Conservation (phyloP, 92 coral and sea anemone genomes). For the Ricordea florida region DNA sequence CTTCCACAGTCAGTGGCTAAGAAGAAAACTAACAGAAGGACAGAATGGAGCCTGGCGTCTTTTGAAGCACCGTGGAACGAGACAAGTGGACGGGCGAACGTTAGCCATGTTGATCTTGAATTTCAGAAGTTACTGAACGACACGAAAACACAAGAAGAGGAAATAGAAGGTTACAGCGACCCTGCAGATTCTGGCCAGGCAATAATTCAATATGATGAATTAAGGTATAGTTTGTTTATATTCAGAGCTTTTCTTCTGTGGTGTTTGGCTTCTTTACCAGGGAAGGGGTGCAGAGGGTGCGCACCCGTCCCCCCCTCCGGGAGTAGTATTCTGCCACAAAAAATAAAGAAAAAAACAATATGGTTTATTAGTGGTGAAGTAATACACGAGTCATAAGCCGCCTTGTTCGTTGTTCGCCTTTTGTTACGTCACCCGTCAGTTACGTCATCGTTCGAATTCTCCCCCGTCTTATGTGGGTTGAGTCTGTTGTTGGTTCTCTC, state of each 20-base stretch:
- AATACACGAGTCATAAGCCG: too few relatives aligned
- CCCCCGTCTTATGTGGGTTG: too few relatives aligned
- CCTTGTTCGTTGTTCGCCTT: too few relatives aligned
- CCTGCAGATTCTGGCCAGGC: neutral
- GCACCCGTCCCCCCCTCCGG: too few relatives aligned
- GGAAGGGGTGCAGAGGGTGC: too few relatives aligned
- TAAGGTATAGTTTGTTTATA: slow-evolving; percentile 23
- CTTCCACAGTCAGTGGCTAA: neutral
- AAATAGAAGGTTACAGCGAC: neutral
- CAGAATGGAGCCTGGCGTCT: neutral
- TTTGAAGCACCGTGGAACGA: neutral
- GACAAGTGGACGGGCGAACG: neutral
- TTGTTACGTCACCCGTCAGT: too few relatives aligned
- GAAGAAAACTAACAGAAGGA: neutral
- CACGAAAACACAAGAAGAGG: neutral
- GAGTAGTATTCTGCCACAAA: too few relatives aligned
- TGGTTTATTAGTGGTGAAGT: too few relatives aligned
- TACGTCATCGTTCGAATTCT: too few relatives aligned
- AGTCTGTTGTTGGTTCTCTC: too few relatives aligned
- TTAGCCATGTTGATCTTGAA: neutral
- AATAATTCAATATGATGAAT: slow-evolving; percentile 5
- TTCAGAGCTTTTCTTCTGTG: neutral
- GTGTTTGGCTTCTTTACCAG: too few relatives aligned
- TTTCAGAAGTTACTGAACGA: neutral
- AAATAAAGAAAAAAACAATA: too few relatives aligned